Conservation (phyloP, 2,888 invertebrate genomes). For the Thereva nobilitata region DNA sequence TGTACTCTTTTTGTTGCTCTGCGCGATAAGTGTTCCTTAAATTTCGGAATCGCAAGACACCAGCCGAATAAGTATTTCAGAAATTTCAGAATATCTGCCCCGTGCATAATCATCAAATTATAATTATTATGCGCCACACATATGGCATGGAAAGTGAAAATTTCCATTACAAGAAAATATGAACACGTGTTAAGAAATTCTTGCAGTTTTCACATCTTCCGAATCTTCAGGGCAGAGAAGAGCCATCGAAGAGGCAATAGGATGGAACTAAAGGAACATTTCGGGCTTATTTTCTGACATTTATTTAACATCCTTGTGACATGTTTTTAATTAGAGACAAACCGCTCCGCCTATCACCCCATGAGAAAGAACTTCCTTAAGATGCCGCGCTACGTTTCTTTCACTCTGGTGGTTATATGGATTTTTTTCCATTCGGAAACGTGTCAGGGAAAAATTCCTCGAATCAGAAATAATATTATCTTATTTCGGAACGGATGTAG, state of each 20-base stretch:
- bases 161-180: constrained; percentile 4
- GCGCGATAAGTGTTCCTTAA: no score
- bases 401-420: no score
- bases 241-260: no score
- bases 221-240: neutral
- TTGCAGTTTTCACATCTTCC: constrained; percentile 1
- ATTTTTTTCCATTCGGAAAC: no score
- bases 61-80: neutral
- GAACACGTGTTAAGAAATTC: constrained; percentile 23
- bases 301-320: constrained; percentile 16
- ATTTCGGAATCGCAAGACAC: no score
- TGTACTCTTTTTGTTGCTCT: no score
- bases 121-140: constrained; percentile 24
- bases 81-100: constrained; percentile 26
- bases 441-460: no score
- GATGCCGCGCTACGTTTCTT: constrained; percentile 8
- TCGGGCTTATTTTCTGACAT: neutral
- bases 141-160: constrained; percentile 18
- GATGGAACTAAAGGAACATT: neutral
- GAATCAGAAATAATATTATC: no score
- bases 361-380: constrained; percentile 29
- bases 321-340: constrained; percentile 33
- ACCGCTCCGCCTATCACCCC: neutral
- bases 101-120: constrained; percentile 28
- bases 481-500: no score